Base-by-base conservation (phyloP, 2,113 vertebrate genomes). In the Antidorcas marsupialis region DNA sequence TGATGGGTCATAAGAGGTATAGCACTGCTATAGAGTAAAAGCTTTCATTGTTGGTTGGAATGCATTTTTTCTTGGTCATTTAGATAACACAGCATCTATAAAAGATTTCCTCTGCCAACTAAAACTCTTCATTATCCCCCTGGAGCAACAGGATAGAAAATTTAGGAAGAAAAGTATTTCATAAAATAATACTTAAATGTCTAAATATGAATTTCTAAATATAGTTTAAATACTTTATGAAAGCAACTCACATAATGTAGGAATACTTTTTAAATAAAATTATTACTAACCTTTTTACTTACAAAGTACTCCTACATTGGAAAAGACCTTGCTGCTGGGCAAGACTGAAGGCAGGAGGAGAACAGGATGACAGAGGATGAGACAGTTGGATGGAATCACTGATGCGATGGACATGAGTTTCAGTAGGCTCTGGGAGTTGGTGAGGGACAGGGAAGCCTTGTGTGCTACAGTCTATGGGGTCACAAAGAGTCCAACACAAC, bases 201-300 rank as follows among this genome's bases (percentile, higher is more conserved):
- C n/a, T 92, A 87, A 94, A 47, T 59, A 78, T 11, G 33, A 64
- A 96, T 67, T 85, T 94, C 64, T 30, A 85, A 91, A 64, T 33
- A 50, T 45, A 84, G 78, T 52, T 95, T 83, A n/a, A 87, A 97
- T 87, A 67, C 28, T 57, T 55, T 55, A 43, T 71, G 9, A 89
- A 84, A 28, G 1, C 7, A 90, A 88, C 64, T 94, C 45, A 94
- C 2, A 43, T 62, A 84, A 79, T 33, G 87, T 60, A 27, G 12
- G 27, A 84, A 84, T 9, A 74, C 14, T 64, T 91, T 94, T 96
- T 43, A 67, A 89, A 50, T 12, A 78, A 96, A 96, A 94, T 84
- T 96, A 85, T 64, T 78, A 76, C 5, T 57, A 39, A 71, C 10
- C 19, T 36, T 71, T 71, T 71, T 71, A 12, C 19, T 39, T 71